Evolutionary conservation across 2,888 invertebrate species (phyloP).

Genomic region (Nasonovia ribisnigri): DNA sequence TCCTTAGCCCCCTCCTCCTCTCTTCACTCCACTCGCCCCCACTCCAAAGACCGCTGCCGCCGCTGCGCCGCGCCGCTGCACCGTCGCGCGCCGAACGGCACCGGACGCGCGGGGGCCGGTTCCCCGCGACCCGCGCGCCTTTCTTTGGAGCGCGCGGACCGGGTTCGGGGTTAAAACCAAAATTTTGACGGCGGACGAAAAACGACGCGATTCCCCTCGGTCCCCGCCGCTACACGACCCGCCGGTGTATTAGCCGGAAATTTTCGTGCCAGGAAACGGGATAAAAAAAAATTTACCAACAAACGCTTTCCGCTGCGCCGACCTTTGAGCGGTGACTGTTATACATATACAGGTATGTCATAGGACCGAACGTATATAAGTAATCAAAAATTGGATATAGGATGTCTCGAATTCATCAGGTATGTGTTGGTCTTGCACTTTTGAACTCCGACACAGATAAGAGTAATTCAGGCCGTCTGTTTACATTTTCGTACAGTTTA

Average conservation of each 20-base stretch:
- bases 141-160: not conserved
- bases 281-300: not conserved
- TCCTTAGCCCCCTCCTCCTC: not conserved
- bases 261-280: not conserved
- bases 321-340: not conserved
- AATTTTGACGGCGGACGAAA: conserved; percentile 16
- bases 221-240: not conserved
- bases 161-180: not conserved
- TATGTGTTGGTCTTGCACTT: too few relatives aligned
- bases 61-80: not conserved
- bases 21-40: too few relatives aligned
- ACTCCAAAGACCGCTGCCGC: not conserved
- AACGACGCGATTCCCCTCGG: not conserved
- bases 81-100: not conserved
- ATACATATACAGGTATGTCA: too few relatives aligned
- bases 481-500: too few relatives aligned
- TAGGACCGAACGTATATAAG: too few relatives aligned
- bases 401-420: too few relatives aligned
- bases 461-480: too few relatives aligned
- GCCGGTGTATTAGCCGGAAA: not conserved
- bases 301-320: not conserved
- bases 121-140: not conserved
- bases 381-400: too few relatives aligned
- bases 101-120: not conserved
- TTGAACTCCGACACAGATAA: too few relatives aligned